These are phyloP conservation scores for Baryphthengus martii DNA, from an alignment of 2,113 vertebrate species.

Conservation along the genomic window DNA sequence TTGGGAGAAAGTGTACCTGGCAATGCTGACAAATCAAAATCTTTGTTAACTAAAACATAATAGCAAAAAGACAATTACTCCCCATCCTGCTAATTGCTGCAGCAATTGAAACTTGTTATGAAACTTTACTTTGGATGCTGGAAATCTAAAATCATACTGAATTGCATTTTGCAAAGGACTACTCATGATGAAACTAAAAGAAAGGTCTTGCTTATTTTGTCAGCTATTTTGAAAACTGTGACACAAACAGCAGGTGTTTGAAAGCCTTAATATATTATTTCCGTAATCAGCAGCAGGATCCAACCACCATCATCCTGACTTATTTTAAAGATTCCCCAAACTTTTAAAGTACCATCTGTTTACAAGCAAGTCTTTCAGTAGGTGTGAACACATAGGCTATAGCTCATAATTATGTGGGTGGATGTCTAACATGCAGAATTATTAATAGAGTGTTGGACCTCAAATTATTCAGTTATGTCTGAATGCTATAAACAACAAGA, in stretches of 20 bases:
- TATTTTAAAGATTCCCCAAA: background rate
- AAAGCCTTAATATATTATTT: background rate
- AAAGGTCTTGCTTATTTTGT: background rate
- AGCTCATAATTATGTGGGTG: background rate
- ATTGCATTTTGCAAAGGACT: background rate
- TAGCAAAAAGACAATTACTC: background rate
- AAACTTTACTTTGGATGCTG: background rate
- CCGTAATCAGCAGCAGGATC: background rate
- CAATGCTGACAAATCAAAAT: background rate
- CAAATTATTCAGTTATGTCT: background rate
- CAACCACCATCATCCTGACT: background rate
- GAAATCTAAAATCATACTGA: background rate
- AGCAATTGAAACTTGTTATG: background rate
- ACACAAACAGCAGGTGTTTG: background rate
- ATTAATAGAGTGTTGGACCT: background rate
- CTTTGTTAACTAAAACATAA: background rate
- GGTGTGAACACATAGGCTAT: background rate
- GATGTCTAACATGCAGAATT: background rate
- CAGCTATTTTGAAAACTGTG: conserved; percentile 1
- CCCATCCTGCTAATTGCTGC: background rate
- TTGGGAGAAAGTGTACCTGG: background rate
- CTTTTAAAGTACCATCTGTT: background rate
- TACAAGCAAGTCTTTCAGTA: background rate
- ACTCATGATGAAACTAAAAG: background rate
- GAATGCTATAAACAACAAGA: background rate